Base-by-base conservation (phyloP, 53 echinoderm and acorn worm genomes). In the Holothuria scabra region DNA sequence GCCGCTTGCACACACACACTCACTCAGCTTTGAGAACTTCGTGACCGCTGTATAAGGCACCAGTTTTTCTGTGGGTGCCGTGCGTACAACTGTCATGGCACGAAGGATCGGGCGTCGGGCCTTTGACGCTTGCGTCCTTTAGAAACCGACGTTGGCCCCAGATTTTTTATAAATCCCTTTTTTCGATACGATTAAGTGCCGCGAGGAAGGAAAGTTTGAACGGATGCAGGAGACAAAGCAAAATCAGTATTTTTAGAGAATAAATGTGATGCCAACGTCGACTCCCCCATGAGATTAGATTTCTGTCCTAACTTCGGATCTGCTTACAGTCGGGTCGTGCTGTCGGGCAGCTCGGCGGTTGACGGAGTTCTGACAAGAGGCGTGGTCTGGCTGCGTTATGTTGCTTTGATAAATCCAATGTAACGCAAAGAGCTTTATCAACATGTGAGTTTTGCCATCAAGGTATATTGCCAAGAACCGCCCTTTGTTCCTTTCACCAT, bases 181-280 rank as follows among this genome's bases (percentile, higher is more conserved):
- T 80, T 61, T 68, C 74, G 84, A 81, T 78, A 84, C 70, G 81
- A 80, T 85, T 79, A 69, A 89, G 72, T 89, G 90, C 90, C 90
- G 90, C 90, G 81, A 89, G 90, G 90, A 71, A 89, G 74, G 65
- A 60, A 84, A 46, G 74, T 78, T 79, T 79, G 84, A 84, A 62
- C 79, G 89, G 78, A 67, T 83, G 84, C 90, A 64, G 38, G 21
- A 81, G 65, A 81, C 82, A 81, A 81, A 81, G 82, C 62, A 78
- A 67, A 81, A 63, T 81, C 82, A 61, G 82, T 63, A 81, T 81
- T 81, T 63, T 48, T 63, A 12, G 28, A 64, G 22, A 64, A 12
- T 38, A 64, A 28, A 37, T 20, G 20, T 37, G 62, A 64, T 62
- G 82, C 46, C 22, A 60, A 33, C 32, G 24, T 34, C 25, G 82